These are phyloP conservation scores for Collichthys lucidus DNA, from an alignment of 2,113 vertebrate species.

Conservation along the genomic window DNA sequence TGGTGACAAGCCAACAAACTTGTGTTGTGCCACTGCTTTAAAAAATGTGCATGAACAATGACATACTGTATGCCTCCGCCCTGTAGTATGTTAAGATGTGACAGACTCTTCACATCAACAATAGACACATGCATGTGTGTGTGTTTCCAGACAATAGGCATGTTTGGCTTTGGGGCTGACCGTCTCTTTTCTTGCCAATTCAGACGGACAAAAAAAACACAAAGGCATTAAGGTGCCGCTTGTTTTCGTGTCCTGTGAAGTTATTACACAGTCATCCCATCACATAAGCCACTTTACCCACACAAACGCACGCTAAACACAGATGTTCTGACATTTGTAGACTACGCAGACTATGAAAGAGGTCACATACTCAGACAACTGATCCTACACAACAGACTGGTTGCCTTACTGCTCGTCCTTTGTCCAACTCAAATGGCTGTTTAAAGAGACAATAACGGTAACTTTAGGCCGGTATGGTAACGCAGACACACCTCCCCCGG, in stretches of 20 bases:
- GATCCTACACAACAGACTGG: neutral
- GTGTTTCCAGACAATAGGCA: constrained; percentile 32
- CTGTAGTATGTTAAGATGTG: neutral
- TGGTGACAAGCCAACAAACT: neutral
- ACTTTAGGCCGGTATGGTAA: neutral
- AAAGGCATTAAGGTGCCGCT: constrained; percentile 38
- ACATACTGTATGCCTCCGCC: neutral
- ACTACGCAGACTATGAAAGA: neutral
- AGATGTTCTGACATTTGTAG: neutral
- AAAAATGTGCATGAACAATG: constrained; percentile 13
- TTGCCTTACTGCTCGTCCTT: neutral
- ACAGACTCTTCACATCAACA: neutral
- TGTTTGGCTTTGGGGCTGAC: constrained; percentile 16
- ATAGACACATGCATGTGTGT: neutral
- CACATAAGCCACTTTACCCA: neutral
- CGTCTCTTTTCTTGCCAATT: constrained; percentile 35
- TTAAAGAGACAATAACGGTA: neutral
- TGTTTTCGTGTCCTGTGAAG: constrained; percentile 22
- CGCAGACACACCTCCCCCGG: neutral
- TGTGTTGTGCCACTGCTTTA: neutral
- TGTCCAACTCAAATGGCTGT: neutral
- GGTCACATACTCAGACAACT: neutral
- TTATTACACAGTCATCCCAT: constrained; percentile 6
- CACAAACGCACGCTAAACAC: neutral
- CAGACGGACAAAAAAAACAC: constrained; percentile 21